Evolutionary conservation across 1,140 invertebrate genomes (phyloP).

Genomic region (Chlorops oryzae): DNA sequence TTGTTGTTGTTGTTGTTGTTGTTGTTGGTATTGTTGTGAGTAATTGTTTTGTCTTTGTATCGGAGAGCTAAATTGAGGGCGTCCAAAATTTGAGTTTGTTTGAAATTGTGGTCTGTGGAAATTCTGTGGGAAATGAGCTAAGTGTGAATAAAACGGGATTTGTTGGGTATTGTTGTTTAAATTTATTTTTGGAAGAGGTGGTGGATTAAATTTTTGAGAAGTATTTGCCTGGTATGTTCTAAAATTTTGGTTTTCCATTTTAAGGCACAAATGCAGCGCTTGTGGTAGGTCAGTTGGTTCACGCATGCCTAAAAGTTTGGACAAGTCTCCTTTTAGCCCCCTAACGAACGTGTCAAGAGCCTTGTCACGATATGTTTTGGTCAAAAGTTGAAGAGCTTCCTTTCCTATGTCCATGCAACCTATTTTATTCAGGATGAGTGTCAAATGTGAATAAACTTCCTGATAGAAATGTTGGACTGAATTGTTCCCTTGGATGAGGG

Average conservation of each 20-base stretch:
- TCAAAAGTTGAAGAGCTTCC: not conserved
- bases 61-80: too few species aligned
- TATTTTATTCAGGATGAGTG: conserved; percentile 3
- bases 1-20: too few species aligned
- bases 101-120: too few species aligned
- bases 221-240: not conserved
- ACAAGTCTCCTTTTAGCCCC: not conserved
- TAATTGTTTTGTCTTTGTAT: too few species aligned
- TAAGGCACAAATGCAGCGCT: conserved; percentile 5
- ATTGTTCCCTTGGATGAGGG: not conserved
- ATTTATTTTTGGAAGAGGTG: too few species aligned
- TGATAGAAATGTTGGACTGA: conserved; percentile 3
- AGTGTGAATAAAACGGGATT: too few species aligned
- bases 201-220: too few species aligned
- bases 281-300: conserved; percentile 5
- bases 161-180: too few species aligned
- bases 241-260: not conserved
- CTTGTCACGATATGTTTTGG: conserved; percentile 5
- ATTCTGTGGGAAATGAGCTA: too few species aligned
- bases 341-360: conserved; percentile 6
- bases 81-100: too few species aligned
- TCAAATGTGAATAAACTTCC: conserved; percentile 2
- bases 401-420: not conserved
- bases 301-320: conserved; percentile 1
- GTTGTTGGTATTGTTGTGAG: too few species aligned